Evolutionary conservation across 2,888 invertebrate species (phyloP).

Genomic region (Hartigia nigra): DNA sequence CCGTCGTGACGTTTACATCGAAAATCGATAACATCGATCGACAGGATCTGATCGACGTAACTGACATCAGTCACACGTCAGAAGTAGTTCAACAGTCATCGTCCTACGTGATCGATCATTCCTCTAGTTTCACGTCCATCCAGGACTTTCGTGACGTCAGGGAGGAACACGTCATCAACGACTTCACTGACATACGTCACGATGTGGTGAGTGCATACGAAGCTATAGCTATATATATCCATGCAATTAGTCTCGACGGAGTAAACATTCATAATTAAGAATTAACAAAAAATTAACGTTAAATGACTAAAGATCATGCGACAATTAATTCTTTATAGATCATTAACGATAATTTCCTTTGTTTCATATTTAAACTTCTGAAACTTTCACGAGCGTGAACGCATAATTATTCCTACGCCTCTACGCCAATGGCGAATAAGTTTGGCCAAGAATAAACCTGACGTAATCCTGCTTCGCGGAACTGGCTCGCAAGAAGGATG

Average conservation of each 20-base stretch:
- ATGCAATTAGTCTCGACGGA: not conserved
- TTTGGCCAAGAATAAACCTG: not conserved
- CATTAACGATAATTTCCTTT: not conserved
- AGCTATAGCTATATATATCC: not conserved
- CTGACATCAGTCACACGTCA: slow-evolving; percentile 64
- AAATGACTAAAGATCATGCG: not conserved
- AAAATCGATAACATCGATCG: slow-evolving; percentile 19
- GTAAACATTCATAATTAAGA: not conserved
- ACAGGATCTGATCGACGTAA: slow-evolving; percentile 60
- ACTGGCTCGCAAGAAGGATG: not conserved
- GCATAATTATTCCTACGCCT: not conserved
- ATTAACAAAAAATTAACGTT: not conserved
- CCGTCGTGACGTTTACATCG: not conserved
- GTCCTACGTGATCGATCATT: slow-evolving; percentile 53
- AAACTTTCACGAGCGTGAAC: not conserved
- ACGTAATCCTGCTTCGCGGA: not conserved
- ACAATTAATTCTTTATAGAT: not conserved
- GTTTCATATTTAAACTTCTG: not conserved
- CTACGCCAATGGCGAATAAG: not conserved
- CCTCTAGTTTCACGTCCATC: slow-evolving; percentile 52
- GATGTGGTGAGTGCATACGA: slow-evolving; percentile 49
- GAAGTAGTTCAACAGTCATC: slow-evolving; percentile 44
- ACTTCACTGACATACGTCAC: slow-evolving; percentile 62
- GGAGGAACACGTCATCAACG: slow-evolving; percentile 67
- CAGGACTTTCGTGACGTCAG: slow-evolving; percentile 46